Evolutionary conservation across 2,113 vertebrate genomes (phyloP).

Genomic region (Embiotoca jacksoni): DNA sequence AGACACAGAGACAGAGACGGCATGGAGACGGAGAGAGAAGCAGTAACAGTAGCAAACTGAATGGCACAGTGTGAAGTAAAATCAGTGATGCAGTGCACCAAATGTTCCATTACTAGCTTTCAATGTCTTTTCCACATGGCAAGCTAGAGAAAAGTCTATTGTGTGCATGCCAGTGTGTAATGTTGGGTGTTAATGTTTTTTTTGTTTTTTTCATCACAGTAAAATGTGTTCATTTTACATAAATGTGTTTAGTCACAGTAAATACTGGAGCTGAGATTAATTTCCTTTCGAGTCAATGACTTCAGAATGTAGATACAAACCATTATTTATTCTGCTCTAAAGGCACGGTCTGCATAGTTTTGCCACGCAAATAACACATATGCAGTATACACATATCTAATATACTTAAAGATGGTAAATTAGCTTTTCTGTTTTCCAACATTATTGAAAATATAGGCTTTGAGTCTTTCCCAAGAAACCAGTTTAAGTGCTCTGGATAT

Average conservation of each 20-base stretch:
- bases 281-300: conserved; percentile 26
- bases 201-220: conserved; percentile 36
- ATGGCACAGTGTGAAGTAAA: conserved; percentile 53
- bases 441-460: not conserved
- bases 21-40: conserved; percentile 29
- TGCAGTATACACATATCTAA: not conserved
- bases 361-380: not conserved
- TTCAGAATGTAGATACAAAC: conserved; percentile 38
- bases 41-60: conserved; percentile 30
- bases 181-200: conserved; percentile 39
- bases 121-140: conserved; percentile 58
- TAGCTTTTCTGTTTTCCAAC: conserved; percentile 8
- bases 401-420: not conserved
- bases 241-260: conserved; percentile 21
- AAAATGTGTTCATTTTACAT: conserved; percentile 33
- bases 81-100: conserved; percentile 55
- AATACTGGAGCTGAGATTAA: conserved; percentile 14
- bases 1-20: conserved; percentile 9
- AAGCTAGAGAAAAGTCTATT: conserved; percentile 59
- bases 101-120: conserved; percentile 74
- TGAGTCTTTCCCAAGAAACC: not conserved
- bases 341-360: not conserved
- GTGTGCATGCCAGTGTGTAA: conserved; percentile 58
- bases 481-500: not conserved
- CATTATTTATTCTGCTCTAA: conserved; percentile 23